phyloP scores from a whole-genome alignment of 1,140 invertebrate species.

The Ooceraea biroi region DNA sequence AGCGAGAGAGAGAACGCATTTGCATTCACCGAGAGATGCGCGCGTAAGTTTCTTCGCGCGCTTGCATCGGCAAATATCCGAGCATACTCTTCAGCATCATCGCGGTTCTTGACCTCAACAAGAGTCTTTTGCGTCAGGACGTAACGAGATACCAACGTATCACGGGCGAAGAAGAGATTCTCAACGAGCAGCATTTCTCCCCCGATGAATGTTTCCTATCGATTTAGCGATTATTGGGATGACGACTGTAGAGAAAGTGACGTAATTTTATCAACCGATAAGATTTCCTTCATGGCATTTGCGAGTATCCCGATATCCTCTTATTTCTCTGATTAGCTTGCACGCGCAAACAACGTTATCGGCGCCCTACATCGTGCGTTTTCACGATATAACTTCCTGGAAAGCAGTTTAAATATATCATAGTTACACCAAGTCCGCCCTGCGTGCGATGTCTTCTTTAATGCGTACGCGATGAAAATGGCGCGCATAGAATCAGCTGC shows the following conservation, averaged over 20 bases:
- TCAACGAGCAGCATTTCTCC: not conserved
- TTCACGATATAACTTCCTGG: constrained; percentile 40
- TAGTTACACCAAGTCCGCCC: constrained; percentile 29
- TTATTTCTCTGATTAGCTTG: constrained; percentile 34
- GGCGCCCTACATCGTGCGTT: constrained; percentile 4
- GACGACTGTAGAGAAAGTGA: too few species aligned
- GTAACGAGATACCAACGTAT: too few species aligned
- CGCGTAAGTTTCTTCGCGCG: constrained; percentile 43
- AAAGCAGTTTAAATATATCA: constrained; percentile 50
- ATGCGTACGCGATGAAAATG: constrained; percentile 2
- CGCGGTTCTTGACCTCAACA: not conserved
- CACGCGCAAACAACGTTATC: constrained; percentile 45
- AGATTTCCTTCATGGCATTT: not conserved
- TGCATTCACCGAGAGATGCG: constrained; percentile 68
- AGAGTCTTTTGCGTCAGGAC: too few species aligned
- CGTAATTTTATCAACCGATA: not conserved
- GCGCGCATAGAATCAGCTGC: constrained; percentile 53
- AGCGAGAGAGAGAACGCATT: constrained; percentile 54
- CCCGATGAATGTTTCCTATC: not conserved
- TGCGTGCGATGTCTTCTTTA: constrained; percentile 31
- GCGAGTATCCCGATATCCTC: not conserved
- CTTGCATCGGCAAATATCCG: not conserved
- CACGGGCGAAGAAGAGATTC: not conserved
- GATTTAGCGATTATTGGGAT: not conserved
- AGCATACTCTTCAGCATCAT: not conserved